Percentiles rank a stretch among this genome's conserved stretches.
Conservation (phyloP, 2,113 vertebrate genomes). For the Donacobius atricapilla region DNA sequence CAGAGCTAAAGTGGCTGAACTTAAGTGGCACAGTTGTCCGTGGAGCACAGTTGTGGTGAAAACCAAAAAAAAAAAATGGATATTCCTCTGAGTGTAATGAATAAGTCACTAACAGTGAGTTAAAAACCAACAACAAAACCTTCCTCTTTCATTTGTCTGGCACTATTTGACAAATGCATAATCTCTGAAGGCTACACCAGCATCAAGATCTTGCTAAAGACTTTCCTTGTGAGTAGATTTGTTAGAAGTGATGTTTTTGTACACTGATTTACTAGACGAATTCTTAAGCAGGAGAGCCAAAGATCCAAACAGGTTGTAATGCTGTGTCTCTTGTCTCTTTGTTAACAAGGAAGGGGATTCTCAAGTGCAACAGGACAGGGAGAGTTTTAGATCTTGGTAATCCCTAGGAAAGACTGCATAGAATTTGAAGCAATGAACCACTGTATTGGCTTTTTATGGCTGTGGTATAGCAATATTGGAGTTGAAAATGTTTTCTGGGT, state of each 20-base stretch:
- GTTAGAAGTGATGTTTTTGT: background rate
- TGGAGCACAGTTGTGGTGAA: background rate
- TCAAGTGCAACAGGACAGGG: background rate
- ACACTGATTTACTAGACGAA: background rate
- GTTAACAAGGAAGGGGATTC: background rate
- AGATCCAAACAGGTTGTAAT: background rate
- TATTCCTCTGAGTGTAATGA: conserved; percentile 2
- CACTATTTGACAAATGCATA: background rate
- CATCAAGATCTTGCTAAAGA: background rate
- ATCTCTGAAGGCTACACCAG: background rate
- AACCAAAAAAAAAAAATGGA: background rate
- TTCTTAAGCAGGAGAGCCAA: background rate
- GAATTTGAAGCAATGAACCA: background rate
- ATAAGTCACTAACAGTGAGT: background rate
- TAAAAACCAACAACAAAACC: background rate
- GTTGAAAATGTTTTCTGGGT: background rate
- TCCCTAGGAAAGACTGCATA: background rate
- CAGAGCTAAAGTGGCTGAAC: conserved; percentile 16
- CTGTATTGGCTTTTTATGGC: background rate
- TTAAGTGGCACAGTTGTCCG: background rate
- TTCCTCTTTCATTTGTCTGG: background rate
- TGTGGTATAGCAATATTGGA: background rate
- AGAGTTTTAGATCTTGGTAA: background rate
- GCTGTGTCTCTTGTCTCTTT: background rate
- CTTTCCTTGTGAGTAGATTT: background rate